phyloP scores from a whole-genome alignment of 1,140 invertebrate species.

The Listronotus oregonensis region DNA sequence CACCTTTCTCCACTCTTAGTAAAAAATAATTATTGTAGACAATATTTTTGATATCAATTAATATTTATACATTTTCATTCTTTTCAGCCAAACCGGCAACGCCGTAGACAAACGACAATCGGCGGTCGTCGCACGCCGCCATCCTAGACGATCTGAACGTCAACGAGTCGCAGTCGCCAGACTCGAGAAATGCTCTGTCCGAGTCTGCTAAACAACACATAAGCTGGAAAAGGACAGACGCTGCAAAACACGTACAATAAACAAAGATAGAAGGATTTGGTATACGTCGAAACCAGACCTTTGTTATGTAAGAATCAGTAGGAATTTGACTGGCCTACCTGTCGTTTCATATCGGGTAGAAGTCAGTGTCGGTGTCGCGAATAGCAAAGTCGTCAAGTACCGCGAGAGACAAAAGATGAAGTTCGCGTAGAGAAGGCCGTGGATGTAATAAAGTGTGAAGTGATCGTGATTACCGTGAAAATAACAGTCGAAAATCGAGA shows the following conservation, averaged over 20 bases:
- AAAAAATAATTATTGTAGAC: neutral
- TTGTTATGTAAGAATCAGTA: constrained; percentile 36
- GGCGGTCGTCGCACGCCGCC: constrained; percentile 35
- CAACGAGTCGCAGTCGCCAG: constrained; percentile 32
- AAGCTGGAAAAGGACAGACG: constrained; percentile 16
- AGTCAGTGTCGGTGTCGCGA: constrained; percentile 16
- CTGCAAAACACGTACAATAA: neutral
- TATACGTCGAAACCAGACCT: constrained; percentile 22
- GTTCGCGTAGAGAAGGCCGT: constrained; percentile 4
- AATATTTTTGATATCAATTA: neutral
- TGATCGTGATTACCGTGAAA: neutral
- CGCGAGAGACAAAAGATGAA: constrained; percentile 20
- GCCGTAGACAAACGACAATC: constrained; percentile 8
- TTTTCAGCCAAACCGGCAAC: constrained; percentile 16
- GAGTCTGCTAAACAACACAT: constrained; percentile 4
- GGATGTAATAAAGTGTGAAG: neutral
- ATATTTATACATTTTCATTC: constrained; percentile 3
- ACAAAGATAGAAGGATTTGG: constrained; percentile 15
- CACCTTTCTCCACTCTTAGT: too few species aligned
- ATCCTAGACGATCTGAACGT: constrained; percentile 33
- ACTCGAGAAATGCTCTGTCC: constrained; percentile 24
- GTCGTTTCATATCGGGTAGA: constrained; percentile 21
- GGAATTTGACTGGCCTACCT: constrained; percentile 24
- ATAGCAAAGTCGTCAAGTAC: constrained; percentile 9
- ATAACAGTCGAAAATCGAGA: too few species aligned